A percentile compares a stretch with the other conserved stretches of the same genome.
Evolutionary conservation across 2,888 invertebrate species (phyloP).

Genomic region (Acanthosepion lycidas): DNA sequence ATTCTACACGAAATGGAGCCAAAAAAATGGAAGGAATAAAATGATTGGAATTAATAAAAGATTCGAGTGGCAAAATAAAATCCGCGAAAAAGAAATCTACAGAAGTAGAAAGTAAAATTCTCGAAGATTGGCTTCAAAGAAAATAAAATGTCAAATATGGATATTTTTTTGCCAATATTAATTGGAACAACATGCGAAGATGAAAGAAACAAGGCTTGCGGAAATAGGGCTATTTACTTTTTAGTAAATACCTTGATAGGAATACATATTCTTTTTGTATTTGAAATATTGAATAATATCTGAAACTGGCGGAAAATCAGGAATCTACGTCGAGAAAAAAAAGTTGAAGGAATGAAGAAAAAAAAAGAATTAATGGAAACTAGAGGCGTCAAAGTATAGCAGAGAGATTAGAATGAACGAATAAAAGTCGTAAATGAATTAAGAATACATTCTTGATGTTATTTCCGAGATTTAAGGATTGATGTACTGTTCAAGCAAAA

Average conservation of each 20-base stretch:
- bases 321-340: background rate
- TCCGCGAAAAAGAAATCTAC: background rate
- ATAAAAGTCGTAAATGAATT: background rate
- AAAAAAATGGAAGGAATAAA: background rate
- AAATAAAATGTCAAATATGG: slow-evolving; percentile 9
- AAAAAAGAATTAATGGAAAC: background rate
- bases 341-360: background rate
- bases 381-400: too few species aligned
- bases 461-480: too few species aligned
- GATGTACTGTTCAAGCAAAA: too few species aligned
- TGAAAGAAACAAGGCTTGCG: background rate
- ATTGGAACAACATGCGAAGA: background rate
- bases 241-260: too few species aligned
- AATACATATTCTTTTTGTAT: too few species aligned
- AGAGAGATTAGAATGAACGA: too few species aligned
- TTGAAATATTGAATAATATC: too few species aligned
- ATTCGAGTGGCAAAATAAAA: background rate
- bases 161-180: background rate
- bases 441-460: too few species aligned
- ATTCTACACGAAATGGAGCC: background rate
- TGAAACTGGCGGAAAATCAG: too few species aligned
- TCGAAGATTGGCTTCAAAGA: background rate
- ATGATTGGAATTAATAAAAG: background rate
- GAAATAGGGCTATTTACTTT: too few species aligned
- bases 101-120: background rate